Conservation (phyloP, 2,797 vertebrate species). For the Poecile montanus region DNA sequence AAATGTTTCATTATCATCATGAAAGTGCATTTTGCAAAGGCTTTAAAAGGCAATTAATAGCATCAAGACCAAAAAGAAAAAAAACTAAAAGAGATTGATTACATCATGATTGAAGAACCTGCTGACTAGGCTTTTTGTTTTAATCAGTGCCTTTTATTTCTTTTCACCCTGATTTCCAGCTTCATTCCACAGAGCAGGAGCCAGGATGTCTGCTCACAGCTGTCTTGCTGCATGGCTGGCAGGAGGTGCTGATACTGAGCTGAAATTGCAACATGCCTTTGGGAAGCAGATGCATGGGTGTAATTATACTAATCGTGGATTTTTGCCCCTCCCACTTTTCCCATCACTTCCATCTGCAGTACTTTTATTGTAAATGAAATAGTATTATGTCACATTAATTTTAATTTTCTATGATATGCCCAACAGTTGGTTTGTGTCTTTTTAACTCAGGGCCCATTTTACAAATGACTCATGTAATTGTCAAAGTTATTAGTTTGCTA, state of each 20-base stretch:
- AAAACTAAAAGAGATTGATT: background rate
- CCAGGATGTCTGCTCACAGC: background rate
- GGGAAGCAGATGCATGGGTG: background rate
- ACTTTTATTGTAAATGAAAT: slow-evolving; percentile 21
- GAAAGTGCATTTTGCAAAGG: background rate
- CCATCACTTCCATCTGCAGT: background rate
- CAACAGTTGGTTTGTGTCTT: slow-evolving; percentile 3
- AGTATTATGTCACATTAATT: background rate
- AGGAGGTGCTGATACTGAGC: background rate
- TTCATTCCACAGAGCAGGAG: background rate
- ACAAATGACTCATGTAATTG: background rate
- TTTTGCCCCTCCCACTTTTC: background rate
- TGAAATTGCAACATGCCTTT: background rate
- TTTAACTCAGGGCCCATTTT: background rate
- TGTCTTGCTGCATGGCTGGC: background rate
- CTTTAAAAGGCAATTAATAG: background rate
- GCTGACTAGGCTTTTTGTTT: background rate
- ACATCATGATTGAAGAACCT: background rate
- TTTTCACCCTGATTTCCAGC: background rate
- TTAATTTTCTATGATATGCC: slow-evolving; percentile 24
- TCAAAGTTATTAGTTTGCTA: slow-evolving; percentile 20
- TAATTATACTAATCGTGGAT: background rate
- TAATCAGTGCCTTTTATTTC: background rate
- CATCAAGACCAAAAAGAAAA: background rate
- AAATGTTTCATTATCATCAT: background rate